phyloP scores from a whole-genome alignment of 1,140 invertebrate genomes.

The Phortica variegata region DNA sequence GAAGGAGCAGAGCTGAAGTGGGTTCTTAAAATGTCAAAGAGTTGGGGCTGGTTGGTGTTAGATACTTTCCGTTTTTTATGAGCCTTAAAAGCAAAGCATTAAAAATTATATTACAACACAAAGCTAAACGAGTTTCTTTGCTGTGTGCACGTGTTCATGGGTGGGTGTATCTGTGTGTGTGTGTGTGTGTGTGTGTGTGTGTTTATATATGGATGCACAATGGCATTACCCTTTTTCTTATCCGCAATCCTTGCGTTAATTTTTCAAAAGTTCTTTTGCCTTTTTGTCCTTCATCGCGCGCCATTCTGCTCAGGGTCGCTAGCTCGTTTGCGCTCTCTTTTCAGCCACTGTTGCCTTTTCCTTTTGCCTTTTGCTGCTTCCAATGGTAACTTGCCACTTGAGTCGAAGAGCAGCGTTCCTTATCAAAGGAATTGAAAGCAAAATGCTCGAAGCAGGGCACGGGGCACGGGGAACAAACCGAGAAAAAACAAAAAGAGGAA shows the following conservation, averaged over 20 bases:
- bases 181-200: neutral
- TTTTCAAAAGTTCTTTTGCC: slow-evolving; percentile 34
- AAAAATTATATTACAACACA: too few relatives aligned
- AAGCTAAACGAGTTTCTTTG: too few relatives aligned
- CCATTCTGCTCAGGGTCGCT: slow-evolving; percentile 10
- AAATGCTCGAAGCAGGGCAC: too few relatives aligned
- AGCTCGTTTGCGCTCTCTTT: slow-evolving; percentile 8
- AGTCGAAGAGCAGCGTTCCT: neutral
- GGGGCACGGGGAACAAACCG: slow-evolving; percentile 6
- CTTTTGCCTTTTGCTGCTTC: neutral
- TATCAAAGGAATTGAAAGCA: too few relatives aligned
- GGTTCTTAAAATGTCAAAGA: too few relatives aligned
- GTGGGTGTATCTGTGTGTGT: neutral
- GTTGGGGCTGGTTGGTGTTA: too few relatives aligned
- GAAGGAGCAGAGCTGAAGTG: too few relatives aligned
- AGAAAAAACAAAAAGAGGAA: slow-evolving; percentile 7
- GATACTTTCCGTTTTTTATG: too few relatives aligned
- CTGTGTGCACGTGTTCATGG: too few relatives aligned
- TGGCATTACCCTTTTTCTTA: slow-evolving; percentile 33
- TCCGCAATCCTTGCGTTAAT: slow-evolving; percentile 27
- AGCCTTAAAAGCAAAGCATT: too few relatives aligned
- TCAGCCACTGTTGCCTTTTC: neutral
- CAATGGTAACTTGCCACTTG: neutral
- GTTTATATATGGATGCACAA: slow-evolving; percentile 6
- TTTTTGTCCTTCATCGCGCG: slow-evolving; percentile 26